phyloP scores from a whole-genome alignment of 2,113 vertebrate genomes.

The Channa maculata region DNA sequence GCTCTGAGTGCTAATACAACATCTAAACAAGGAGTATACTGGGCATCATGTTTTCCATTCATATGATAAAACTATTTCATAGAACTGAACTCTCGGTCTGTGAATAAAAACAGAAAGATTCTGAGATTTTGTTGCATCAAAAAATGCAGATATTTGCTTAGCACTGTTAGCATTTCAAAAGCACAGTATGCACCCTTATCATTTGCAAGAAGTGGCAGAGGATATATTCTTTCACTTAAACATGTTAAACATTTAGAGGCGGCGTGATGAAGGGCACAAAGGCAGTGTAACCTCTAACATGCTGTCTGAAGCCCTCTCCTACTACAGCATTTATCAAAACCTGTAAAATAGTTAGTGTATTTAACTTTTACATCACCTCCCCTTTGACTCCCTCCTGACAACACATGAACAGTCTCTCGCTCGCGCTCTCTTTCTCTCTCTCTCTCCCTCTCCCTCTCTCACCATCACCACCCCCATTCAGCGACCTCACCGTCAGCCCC shows the following conservation, averaged over 20 bases:
- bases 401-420: constrained; percentile 2
- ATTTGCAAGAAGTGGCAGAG: constrained; percentile 26
- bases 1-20: no score
- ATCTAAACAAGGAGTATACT: no score
- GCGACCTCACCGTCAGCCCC: constrained; percentile 70
- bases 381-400: constrained; percentile 41
- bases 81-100: no score
- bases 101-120: no score
- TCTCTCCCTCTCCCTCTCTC: constrained; percentile 33
- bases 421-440: background rate
- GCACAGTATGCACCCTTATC: no score
- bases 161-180: no score
- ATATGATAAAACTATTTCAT: background rate
- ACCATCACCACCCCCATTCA: constrained; percentile 67
- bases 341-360: constrained; percentile 49
- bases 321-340: constrained; percentile 66
- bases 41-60: background rate
- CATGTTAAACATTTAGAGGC: constrained; percentile 42
- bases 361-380: constrained; percentile 67
- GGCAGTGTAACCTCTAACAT: constrained; percentile 65
- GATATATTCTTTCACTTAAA: constrained; percentile 24
- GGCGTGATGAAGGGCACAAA: constrained; percentile 59
- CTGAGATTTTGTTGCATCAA: no score
- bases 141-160: no score
- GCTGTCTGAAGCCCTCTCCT: constrained; percentile 24